Base-by-base conservation (phyloP, 2,113 vertebrate species). In the Salvelinus namaycush region DNA sequence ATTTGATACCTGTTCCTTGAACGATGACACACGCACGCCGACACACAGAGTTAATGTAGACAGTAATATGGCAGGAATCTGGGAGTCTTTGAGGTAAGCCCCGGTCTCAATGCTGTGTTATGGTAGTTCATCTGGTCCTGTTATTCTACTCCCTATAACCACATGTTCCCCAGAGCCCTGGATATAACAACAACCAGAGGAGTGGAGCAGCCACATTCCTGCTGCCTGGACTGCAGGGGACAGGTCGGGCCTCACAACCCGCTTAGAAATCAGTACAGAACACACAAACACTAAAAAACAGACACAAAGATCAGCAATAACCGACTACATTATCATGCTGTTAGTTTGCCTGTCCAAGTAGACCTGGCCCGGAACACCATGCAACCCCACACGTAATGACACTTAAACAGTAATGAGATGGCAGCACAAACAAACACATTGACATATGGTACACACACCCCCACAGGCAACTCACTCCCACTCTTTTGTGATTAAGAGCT, bases 161-260 rank as follows among this genome's bases (percentile, higher is more conserved):
- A 16, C 3, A 68, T 54, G 74, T 83, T 81, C 77, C 78, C 72
- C 79, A 74, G 67, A 81, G 72, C 73, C 81, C 80, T 54, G 75
- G 75, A 81, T 75, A 87, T 39, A 70, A 89, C 48, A 16, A 87
- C 81, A 16, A 87, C 81, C 26, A 49, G 79, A 49, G 79, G 81
- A 75, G 76, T 85, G 87, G 75, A 76, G 83, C 87, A 60, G 0
- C 79, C 79, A 86, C 90, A 92, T 92, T 93, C 91, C 90, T 87
- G 68, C 20, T 22, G 11, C 49, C 49, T 51, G 26, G 85, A 73
- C 88, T 86, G 79, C 81, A 5, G 79, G 79, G 81, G 80, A 88
- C 78, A 79, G 14, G 16, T 18, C 12, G 31, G 82, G 84, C 79
- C 77, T 78, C 26, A 54, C 69, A 83, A 82, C 79, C 59, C 73